A percentile compares a stretch with the other conserved stretches of the same genome.
These are phyloP conservation scores for Callaeas wilsoni DNA, from an alignment of 2,113 vertebrate species.

Conservation along the genomic window DNA sequence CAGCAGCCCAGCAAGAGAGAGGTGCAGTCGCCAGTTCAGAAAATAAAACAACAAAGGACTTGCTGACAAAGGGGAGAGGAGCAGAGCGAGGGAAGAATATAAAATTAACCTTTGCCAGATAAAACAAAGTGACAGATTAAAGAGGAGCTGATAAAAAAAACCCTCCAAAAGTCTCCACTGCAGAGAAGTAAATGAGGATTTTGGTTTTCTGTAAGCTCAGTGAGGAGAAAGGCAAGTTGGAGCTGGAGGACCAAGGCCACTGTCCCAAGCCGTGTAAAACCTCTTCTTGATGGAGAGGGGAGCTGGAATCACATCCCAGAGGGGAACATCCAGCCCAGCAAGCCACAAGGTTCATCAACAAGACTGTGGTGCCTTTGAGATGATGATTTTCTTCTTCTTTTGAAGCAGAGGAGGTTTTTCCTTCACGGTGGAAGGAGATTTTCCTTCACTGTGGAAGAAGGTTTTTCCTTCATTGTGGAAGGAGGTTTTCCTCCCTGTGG, in stretches of 20 bases:
- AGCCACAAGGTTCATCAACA: accelerated
- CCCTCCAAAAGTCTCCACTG: not conserved
- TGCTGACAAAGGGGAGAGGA: conserved; percentile 14
- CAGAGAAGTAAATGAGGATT: not conserved
- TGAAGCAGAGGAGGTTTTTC: not conserved
- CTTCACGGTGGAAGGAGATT: accelerated
- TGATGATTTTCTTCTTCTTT: not conserved
- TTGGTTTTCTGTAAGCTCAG: not conserved
- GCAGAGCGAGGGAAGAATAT: not conserved
- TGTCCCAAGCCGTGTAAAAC: accelerated
- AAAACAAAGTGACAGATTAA: not conserved
- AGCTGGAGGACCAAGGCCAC: not conserved
- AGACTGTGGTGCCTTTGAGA: accelerated
- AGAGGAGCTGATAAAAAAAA: not conserved
- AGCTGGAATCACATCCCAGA: not conserved
- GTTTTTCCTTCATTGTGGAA: not conserved
- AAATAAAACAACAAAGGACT: conserved; percentile 14
- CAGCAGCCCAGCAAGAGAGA: not conserved
- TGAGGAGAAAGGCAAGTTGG: accelerated
- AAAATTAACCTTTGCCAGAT: not conserved
- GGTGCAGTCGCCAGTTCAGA: not conserved
- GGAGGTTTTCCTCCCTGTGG: not conserved
- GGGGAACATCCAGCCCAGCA: not conserved
- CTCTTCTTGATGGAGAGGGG: accelerated
- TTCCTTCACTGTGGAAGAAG: not conserved